Evolutionary conservation across 2,888 invertebrate genomes (phyloP).

Genomic region (Drosophila suboccidentalis): DNA sequence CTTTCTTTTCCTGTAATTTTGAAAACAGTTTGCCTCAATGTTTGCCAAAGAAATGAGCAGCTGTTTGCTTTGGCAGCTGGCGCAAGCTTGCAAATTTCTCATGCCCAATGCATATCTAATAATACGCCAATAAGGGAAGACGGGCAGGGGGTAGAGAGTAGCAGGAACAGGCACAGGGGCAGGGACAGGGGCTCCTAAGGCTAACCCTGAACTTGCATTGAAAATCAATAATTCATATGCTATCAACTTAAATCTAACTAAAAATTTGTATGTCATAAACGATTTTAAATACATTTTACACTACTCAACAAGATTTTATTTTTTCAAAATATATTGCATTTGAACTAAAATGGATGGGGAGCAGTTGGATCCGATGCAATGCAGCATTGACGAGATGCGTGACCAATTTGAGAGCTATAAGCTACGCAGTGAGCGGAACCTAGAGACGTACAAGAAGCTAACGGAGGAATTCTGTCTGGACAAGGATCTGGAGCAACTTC

Average conservation of each 20-base stretch:
- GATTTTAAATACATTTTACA: conserved; percentile 2
- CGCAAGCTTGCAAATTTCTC: conserved; percentile 56
- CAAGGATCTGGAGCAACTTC: conserved; percentile 23
- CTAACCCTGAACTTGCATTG: conserved; percentile 74
- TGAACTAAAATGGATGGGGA: conserved; percentile 1
- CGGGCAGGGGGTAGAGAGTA: too few relatives aligned
- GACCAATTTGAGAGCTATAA: conserved; percentile 38
- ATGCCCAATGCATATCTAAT: conserved; percentile 60
- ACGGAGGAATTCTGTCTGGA: conserved; percentile 1
- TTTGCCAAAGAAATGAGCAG: conserved; percentile 67
- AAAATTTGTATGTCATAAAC: conserved; percentile 13
- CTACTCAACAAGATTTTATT: neutral
- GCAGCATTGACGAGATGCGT: conserved; percentile 43
- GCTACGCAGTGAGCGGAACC: neutral
- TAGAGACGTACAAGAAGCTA: neutral
- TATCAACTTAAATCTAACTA: conserved; percentile 13
- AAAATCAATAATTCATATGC: conserved; percentile 65
- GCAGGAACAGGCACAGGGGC: neutral
- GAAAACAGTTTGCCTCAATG: conserved; percentile 51
- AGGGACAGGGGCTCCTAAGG: neutral
- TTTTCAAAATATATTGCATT: neutral
- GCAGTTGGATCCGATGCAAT: conserved; percentile 4
- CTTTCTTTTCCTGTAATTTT: conserved; percentile 16
- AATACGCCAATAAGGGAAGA: conserved; percentile 20
- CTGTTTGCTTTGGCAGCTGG: conserved; percentile 61